A percentile compares a stretch with the other conserved stretches of the same genome.
phyloP scores from a whole-genome alignment of 1,140 invertebrate genomes.

The Saccostrea glomerata region DNA sequence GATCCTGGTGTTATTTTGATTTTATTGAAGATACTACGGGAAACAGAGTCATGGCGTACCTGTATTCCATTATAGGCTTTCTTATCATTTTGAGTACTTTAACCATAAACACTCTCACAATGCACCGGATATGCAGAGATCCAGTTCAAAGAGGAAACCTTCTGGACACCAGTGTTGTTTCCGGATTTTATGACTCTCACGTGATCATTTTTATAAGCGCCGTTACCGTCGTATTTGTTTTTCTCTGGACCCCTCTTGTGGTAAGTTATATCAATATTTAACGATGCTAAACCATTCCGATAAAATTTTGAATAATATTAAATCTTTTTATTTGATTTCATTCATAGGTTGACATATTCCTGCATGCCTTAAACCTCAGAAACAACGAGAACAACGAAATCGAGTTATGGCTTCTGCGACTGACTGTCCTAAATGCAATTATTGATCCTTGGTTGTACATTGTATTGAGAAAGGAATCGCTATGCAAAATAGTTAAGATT shows the following conservation, averaged over 20 bases:
- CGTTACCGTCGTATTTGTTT: background rate
- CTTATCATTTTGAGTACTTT: background rate
- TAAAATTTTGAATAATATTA: no score
- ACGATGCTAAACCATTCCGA: no score
- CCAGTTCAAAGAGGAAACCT: background rate
- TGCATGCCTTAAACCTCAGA: background rate
- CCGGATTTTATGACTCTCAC: background rate
- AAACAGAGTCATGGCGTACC: slow-evolving; percentile 15
- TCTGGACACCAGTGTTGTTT: background rate
- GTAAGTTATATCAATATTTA: background rate
- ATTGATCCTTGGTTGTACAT: background rate
- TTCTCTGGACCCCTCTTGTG: background rate
- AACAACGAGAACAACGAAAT: background rate
- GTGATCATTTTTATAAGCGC: background rate
- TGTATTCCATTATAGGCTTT: background rate
- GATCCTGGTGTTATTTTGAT: slow-evolving; percentile 40
- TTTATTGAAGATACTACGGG: background rate
- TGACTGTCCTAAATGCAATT: background rate
- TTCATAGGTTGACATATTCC: background rate
- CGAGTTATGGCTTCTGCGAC: background rate
- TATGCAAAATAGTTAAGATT: background rate
- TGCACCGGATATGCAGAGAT: background rate
- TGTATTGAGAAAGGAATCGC: background rate
- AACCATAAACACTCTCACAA: background rate
- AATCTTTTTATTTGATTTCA: background rate